Percentiles rank a stretch among this genome's conserved stretches.
phyloP scores from a whole-genome alignment of 2,888 invertebrate genomes.

The Neoitamus cyanurus region DNA sequence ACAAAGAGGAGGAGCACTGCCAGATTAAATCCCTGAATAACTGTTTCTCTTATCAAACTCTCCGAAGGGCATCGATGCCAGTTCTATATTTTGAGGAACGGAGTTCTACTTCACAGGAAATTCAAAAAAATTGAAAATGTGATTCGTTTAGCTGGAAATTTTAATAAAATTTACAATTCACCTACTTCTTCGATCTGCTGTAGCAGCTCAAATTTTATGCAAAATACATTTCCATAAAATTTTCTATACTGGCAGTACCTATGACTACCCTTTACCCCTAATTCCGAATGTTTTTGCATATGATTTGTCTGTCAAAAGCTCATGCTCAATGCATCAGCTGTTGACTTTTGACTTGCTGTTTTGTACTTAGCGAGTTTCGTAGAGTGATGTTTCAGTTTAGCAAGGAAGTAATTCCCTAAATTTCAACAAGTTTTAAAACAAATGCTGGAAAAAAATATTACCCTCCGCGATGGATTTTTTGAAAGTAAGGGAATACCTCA shows the following conservation, averaged over 20 bases:
- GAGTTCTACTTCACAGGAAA: too few relatives aligned
- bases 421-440: neutral
- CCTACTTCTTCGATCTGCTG: too few relatives aligned
- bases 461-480: neutral
- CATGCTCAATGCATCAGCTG: neutral
- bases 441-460: neutral
- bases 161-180: too few relatives aligned
- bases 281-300: neutral
- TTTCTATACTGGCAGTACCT: neutral
- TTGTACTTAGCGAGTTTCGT: neutral
- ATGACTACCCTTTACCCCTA: neutral
- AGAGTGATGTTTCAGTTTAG: neutral
- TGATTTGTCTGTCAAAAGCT: neutral
- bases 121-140: too few relatives aligned
- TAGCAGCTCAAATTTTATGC: too few relatives aligned
- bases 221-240: too few relatives aligned
- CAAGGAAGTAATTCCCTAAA: neutral
- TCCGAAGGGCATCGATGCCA: too few relatives aligned
- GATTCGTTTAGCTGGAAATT: too few relatives aligned
- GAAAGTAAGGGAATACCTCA: neutral
- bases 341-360: neutral
- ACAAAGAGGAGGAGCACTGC: neutral
- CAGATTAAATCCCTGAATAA: neutral
- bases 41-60: neutral
- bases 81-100: too few relatives aligned